Evolutionary conservation across 1,140 invertebrate genomes (phyloP), one percentile per base, ranked within the genome.

Genomic region (Calosoma granatense): DNA sequence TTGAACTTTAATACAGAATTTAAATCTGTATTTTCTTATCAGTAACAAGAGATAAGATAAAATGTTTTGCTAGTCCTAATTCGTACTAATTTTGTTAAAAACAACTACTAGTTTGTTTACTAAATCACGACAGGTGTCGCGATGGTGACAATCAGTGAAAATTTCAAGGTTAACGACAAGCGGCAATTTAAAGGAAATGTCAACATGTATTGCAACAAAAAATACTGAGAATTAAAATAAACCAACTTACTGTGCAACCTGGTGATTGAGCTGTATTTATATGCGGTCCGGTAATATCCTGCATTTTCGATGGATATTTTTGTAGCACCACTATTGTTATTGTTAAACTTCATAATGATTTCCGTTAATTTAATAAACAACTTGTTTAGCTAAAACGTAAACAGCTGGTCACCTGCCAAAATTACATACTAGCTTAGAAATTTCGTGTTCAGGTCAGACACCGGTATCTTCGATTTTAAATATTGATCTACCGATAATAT

Each of bases 211-310:
- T 17, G 17, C 17, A 11, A 4, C 17, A 47, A 47, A 4, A 47
- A 47, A 61, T 51, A 60, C 60, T n/a, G n/a, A n/a, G n/a, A n/a
- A n/a, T n/a, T n/a, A n/a, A n/a, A n/a, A n/a, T n/a, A n/a, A n/a
- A n/a, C n/a, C n/a, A n/a, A n/a, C n/a, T 61, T 59, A 64, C 63
- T 57, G 36, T 64, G 41, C 39, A 64, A 22, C n/a, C 56, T 53
- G n/a, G 59, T 53, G 36, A 64, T 54, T 26, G 63, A 64, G 53
- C 51, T 63, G 51, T 64, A 63, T 55, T 57, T 63, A 58, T 65
- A 65, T 4, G 20, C 20, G 1, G 52, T 54, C 23, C 59, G 59
- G 53, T 65, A 65, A 56, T 65, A 65, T 21, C 56, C 59, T 3
- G 60, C 56, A 58, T 60, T 30, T 22, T 54, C 26, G 22, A 53